phyloP scores from a whole-genome alignment of 53 echinoderm and acorn worm species.

The Echinometra lucunter region DNA sequence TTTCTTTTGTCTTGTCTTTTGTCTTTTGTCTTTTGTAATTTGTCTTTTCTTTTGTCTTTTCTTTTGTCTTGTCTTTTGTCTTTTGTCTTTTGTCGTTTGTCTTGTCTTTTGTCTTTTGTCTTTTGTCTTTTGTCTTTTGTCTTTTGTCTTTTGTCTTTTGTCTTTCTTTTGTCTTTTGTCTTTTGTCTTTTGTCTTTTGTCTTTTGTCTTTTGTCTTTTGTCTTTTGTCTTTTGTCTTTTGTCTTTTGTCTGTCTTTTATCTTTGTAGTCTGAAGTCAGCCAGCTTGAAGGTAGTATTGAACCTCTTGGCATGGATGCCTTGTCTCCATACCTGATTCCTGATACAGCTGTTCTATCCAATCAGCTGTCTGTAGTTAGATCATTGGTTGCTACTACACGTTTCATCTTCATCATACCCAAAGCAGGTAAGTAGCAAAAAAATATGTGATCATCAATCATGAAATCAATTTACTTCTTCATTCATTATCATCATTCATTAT shows the following conservation, averaged over 20 bases:
- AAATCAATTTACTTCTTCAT: neutral
- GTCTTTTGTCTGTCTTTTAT: neutral
- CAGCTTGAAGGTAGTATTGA: constrained; percentile 88
- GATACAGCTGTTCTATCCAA: constrained; percentile 86
- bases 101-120: no score
- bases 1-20: no score
- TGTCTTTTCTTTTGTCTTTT: no score
- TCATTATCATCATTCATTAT: neutral
- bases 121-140: no score
- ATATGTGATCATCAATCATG: neutral
- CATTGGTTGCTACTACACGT: constrained; percentile 84
- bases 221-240: no score
- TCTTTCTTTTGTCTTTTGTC: no score
- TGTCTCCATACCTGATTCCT: constrained; percentile 93
- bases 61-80: no score
- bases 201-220: no score
- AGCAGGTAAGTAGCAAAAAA: constrained; percentile 73
- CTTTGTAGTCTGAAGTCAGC: constrained; percentile 86
- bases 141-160: no score
- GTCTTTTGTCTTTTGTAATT: no score
- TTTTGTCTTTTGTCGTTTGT: no score
- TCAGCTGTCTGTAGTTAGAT: constrained; percentile 82
- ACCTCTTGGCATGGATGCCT: constrained; percentile 68
- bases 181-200: no score
- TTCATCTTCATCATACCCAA: constrained; percentile 94